Evolutionary conservation across 1,140 invertebrate species (phyloP).

Genomic region (Scaptomyza hsui): DNA sequence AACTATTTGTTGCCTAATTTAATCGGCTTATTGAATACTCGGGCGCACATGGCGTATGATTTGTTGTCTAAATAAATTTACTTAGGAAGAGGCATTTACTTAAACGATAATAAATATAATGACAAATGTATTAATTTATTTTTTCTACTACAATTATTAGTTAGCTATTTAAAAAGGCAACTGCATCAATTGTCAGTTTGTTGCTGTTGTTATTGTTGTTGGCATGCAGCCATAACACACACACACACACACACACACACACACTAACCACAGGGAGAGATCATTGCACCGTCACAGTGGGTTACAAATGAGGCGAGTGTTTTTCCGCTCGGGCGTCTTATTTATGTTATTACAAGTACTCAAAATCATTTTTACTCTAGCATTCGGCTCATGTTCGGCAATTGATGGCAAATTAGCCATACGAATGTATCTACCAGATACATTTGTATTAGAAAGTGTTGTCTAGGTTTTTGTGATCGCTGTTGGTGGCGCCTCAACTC

Average conservation of each 20-base stretch:
- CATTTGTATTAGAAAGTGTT: no score
- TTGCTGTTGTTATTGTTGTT: constrained; percentile 26
- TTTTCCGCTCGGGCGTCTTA: constrained; percentile 44
- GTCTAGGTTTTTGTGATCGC: no score
- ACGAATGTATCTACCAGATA: constrained; percentile 24
- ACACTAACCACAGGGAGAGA: constrained; percentile 35
- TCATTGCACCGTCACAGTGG: constrained; percentile 51
- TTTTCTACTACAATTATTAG: constrained; percentile 42
- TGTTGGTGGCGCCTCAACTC: constrained; percentile 28
- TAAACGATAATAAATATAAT: no score
- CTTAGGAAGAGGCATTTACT: constrained; percentile 2
- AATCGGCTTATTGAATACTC: constrained; percentile 25
- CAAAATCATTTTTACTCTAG: no score
- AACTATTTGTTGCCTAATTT: constrained; percentile 23
- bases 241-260: constrained; percentile 8
- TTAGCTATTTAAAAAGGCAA: constrained; percentile 18
- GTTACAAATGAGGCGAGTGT: constrained; percentile 47
- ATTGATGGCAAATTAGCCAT: constrained; percentile 51
- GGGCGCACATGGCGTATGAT: constrained; percentile 43
- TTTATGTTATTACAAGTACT: constrained; percentile 47
- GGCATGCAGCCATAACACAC: constrained; percentile 44
- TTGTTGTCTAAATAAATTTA: constrained; percentile 20
- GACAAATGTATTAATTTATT: constrained; percentile 23
- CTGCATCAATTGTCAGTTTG: constrained; percentile 18
- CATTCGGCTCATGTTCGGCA: constrained; percentile 28